Evolutionary conservation across 2,113 vertebrate species (phyloP).

Genomic region (Spermophilus dauricus): DNA sequence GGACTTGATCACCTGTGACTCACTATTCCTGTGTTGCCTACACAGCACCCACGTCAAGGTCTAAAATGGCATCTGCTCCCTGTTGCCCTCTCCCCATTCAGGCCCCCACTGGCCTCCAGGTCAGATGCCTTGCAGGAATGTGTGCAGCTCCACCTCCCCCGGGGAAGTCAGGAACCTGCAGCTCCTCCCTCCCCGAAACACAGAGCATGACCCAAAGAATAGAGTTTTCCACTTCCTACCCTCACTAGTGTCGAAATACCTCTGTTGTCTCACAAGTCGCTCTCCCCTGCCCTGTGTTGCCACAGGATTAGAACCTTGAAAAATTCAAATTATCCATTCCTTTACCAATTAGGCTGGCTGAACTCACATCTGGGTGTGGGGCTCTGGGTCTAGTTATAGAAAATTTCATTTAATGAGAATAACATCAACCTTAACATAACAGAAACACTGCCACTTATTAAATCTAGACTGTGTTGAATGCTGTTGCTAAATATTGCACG

Average conservation of each 20-base stretch:
- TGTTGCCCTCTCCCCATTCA: neutral
- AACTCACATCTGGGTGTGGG: neutral
- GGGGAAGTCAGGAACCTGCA: neutral
- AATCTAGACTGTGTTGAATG: neutral
- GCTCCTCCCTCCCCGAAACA: constrained; percentile 47
- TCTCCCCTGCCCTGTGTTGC: neutral
- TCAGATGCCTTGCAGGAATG: constrained; percentile 59
- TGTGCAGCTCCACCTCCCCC: neutral
- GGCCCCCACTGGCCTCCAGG: neutral
- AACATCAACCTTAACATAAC: neutral
- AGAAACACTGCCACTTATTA: neutral
- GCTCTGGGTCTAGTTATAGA: neutral
- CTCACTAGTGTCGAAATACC: neutral
- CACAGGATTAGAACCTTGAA: neutral
- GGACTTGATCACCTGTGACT: constrained; percentile 79
- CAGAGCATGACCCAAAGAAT: constrained; percentile 66
- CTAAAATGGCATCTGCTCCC: constrained; percentile 62
- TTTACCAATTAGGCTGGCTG: neutral
- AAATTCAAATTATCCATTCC: neutral
- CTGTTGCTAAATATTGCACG: neutral
- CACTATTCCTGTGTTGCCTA: constrained; percentile 75
- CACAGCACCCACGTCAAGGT: constrained; percentile 71
- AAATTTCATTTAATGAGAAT: neutral
- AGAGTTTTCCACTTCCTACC: constrained; percentile 66
- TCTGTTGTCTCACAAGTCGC: neutral